Conservation (phyloP, 2,113 vertebrate species). For the Sebastes fasciatus region DNA sequence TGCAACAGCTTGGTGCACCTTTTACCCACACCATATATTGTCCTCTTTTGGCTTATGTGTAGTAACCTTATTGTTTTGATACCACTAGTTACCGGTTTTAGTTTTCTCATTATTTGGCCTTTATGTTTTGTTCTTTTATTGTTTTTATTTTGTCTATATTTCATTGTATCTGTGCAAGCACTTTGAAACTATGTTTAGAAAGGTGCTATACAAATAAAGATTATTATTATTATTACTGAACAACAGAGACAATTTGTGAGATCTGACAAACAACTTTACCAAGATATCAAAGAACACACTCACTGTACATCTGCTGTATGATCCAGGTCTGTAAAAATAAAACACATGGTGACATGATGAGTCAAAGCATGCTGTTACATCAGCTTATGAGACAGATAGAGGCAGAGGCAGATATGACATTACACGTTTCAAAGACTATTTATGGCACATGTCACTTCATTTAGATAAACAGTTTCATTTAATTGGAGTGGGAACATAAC, state of each 20-base stretch:
- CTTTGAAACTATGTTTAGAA: too few relatives aligned
- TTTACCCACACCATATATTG: too few relatives aligned
- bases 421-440: neutral
- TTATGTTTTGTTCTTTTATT: too few relatives aligned
- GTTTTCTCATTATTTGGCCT: too few relatives aligned
- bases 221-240: neutral
- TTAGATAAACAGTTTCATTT: neutral
- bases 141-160: too few relatives aligned
- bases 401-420: too few relatives aligned
- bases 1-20: too few relatives aligned
- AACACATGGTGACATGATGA: neutral
- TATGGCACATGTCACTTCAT: neutral
- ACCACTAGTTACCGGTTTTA: too few relatives aligned
- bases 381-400: neutral
- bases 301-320: conserved; percentile 99
- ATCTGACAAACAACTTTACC: neutral
- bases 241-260: neutral
- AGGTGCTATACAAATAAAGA: too few relatives aligned
- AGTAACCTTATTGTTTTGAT: too few relatives aligned
- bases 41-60: too few relatives aligned
- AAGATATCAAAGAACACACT: conserved; percentile 77
- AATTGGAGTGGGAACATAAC: neutral
- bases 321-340: conserved; percentile 90
- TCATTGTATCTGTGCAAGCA: too few relatives aligned
- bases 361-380: neutral